phyloP scores from a whole-genome alignment of 2,797 vertebrate genomes.

The Coendou prehensilis region DNA sequence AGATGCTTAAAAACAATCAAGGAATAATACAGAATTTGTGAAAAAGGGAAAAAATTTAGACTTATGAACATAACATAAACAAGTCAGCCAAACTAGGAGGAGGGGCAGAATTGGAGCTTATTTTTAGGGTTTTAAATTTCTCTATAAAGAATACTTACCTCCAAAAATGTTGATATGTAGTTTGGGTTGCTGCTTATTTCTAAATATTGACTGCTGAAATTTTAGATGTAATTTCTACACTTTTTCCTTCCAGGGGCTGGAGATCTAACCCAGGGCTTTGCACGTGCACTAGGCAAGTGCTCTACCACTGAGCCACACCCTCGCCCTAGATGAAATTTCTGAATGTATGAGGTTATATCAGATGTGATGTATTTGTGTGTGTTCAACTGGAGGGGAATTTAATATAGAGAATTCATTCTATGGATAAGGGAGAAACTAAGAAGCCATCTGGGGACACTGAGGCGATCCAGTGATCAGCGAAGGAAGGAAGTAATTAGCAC shows the following conservation, averaged over 20 bases:
- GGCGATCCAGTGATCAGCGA: background rate
- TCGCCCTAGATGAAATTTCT: constrained; percentile 1
- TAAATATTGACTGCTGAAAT: constrained; percentile 7
- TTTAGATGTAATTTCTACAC: constrained; percentile 14
- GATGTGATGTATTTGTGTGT: background rate
- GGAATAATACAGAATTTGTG: background rate
- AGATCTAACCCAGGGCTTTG: background rate
- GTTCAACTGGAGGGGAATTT: background rate
- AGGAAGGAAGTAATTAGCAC: background rate
- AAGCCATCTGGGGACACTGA: background rate
- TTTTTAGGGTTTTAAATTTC: constrained; percentile 30
- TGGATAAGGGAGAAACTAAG: background rate
- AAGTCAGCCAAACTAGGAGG: background rate
- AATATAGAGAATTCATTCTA: background rate
- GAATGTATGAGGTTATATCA: background rate
- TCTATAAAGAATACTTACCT: background rate
- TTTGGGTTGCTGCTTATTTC: constrained; percentile 9
- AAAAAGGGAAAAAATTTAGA: background rate
- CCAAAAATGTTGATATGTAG: background rate
- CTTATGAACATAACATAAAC: background rate
- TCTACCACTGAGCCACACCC: background rate
- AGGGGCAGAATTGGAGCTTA: background rate
- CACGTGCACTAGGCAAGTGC: background rate
- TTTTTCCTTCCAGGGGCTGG: background rate
- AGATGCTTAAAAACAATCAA: background rate